Evolutionary conservation across 2,113 vertebrate genomes (phyloP).

Genomic region (Orthochromis indermauri): DNA sequence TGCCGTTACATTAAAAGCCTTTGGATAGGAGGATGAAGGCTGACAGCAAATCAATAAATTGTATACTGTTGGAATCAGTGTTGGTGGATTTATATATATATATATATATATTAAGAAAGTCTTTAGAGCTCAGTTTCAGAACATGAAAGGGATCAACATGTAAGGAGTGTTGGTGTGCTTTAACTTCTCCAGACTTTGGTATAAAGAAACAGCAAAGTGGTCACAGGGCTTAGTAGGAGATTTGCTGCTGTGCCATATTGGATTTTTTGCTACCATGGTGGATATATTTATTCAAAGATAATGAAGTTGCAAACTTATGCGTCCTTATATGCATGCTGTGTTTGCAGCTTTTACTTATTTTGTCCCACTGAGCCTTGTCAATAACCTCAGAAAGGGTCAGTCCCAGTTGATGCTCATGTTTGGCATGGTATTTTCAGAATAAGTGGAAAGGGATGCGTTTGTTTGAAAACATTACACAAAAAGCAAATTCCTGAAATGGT

Average conservation of each 20-base stretch:
- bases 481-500: neutral
- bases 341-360: neutral
- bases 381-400: neutral
- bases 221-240: constrained; percentile 35
- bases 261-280: constrained; percentile 22
- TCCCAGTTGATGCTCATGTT: neutral
- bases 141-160: constrained; percentile 48
- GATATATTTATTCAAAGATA: constrained; percentile 43
- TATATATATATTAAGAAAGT: neutral
- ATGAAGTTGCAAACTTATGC: constrained; percentile 1
- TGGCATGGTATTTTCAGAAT: neutral
- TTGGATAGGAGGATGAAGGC: constrained; percentile 24
- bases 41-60: constrained; percentile 65
- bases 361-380: neutral
- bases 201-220: constrained; percentile 55
- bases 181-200: constrained; percentile 43
- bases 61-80: constrained; percentile 39
- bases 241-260: constrained; percentile 32
- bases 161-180: constrained; percentile 39
- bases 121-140: constrained; percentile 44
- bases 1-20: constrained; percentile 11
- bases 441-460: neutral
- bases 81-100: constrained; percentile 13
- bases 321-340: neutral
- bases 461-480: neutral